A percentile compares a stretch with the other conserved stretches of the same genome.
Conservation (phyloP, 2,113 vertebrate species). For the Columba janthina region DNA sequence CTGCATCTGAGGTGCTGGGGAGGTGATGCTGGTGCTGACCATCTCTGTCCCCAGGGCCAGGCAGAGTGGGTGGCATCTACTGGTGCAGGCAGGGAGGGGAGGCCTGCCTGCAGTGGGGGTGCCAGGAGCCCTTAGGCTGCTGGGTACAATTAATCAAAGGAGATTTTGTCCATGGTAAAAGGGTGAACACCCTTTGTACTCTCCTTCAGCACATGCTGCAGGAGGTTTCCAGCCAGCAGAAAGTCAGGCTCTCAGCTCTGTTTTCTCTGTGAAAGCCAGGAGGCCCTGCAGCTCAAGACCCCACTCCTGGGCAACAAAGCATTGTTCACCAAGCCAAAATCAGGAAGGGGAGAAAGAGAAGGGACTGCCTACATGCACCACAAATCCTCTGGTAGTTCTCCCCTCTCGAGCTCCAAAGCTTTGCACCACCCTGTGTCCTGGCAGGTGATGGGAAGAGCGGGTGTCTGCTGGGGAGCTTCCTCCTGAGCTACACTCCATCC, state of each 20-base stretch:
- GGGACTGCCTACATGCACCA: background rate
- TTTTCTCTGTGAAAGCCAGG: background rate
- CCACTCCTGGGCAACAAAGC: background rate
- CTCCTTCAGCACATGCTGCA: background rate
- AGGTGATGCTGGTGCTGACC: background rate
- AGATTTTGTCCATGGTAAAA: background rate
- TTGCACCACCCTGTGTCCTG: background rate
- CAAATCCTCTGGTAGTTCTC: background rate
- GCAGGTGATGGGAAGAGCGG: background rate
- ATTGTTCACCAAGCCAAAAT: background rate
- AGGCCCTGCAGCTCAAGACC: background rate
- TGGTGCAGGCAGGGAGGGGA: background rate
- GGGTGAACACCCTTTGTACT: background rate
- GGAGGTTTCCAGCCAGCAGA: background rate
- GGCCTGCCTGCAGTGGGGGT: background rate
- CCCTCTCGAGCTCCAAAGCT: background rate
- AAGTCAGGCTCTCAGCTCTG: background rate
- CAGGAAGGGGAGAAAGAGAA: background rate
- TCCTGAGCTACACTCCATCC: no score
- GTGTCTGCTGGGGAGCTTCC: background rate
- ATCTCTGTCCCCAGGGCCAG: background rate
- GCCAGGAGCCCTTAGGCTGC: background rate
- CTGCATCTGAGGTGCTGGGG: background rate
- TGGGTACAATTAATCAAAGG: background rate
- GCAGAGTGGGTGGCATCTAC: background rate